Base-by-base conservation (phyloP, 2,797 vertebrate genomes). In the Pangasius larnaudii region DNA sequence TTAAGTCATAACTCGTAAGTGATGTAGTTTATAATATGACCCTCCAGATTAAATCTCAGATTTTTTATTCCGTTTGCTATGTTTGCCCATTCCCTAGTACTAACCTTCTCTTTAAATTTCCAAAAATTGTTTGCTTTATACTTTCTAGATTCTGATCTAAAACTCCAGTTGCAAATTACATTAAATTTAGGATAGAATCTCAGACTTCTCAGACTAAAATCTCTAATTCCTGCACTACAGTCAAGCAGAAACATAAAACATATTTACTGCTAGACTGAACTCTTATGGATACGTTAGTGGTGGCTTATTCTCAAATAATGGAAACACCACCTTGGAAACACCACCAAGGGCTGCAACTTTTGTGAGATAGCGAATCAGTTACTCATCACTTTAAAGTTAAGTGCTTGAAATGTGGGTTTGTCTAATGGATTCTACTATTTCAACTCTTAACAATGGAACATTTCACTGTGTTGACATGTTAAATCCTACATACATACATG, bases 321-420 rank as follows among this genome's bases (percentile, higher is more conserved):
- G 19, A 27, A 5, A 27, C 22, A 10, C 36, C 19, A 42, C 9
- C 8, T 46, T 72, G 42, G 13, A 49, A 75, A 75, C 24, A 46
- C 39, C 71, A 74, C 42, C 22, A 27, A 49, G 24, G 24, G 42
- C 39, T 74, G 4, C 39, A 46, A 16, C 42, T 16, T 3, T 67
- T 27, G 6, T n/a, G 11, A n/a, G 24, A 24, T 46, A 27, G 69
- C 36, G 24, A 42, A 74, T 74, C 22, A 72, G 33, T 71, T 74
- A 74, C 71, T 46, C 39, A 27, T 11, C 36, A 74, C 39, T 10
- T 39, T 19, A 69, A 67, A 2, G 13, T 16, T 33, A 39, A 19
- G 7, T 71, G 33, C 67, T 72, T 42, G 69, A 72, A 77, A 77
- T 49, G 51, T 86, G 39, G 56, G n/a, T 78, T 77, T 24, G n/a